Evolutionary conservation across 2,888 invertebrate genomes (phyloP), one percentile per base, ranked within the genome.

Genomic region (Andrena flavipes): DNA sequence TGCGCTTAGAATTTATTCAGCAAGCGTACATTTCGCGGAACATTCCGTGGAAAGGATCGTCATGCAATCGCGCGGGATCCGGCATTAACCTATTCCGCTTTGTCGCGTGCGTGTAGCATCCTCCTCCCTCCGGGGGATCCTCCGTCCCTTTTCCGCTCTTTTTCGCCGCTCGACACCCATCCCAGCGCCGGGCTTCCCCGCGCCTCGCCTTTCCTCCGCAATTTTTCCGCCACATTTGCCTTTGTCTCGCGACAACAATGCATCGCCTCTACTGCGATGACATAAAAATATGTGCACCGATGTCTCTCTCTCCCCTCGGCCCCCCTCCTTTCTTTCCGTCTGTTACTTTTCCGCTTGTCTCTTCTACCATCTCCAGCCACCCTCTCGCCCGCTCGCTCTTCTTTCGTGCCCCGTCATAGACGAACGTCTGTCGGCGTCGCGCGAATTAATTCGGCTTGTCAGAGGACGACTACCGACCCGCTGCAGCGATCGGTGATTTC

Each of bases 231-330:
- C 90, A 91, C 91, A 93, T 94, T 91, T 93, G 93, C 91, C 91
- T 95, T 88, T 92, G 93, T 88, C 94, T 95, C 86, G 93, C 95
- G 86, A 95, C 94, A 83, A 95, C 95, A 87, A 93, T 93, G 92
- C 92, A 90, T 91, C 91, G 90, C 89, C 89, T 89, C 88, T 88
- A 87, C 91, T 90, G 89, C 90, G 92, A 92, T 93, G 93, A 93
- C 93, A 92, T 93, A 92, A 93, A 93, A 93, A 93, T 93, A 93
- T 93, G 93, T 92, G 91, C 92, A 84, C 82, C 86, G 87, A 88
- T 90, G 84, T 84, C 86, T 88, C 88, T 85, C 87, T 76, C 76
- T 78, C 76, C 80, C 77, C 70, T 54, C 83, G 59, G 65, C 70
- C 29, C 51, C 56, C 60, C 72, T 76, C 65, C 80, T 63, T 74